Percentiles rank a stretch among this genome's conserved stretches.
Conservation (phyloP, 1,140 invertebrate species). For the Drosophila guanche region DNA sequence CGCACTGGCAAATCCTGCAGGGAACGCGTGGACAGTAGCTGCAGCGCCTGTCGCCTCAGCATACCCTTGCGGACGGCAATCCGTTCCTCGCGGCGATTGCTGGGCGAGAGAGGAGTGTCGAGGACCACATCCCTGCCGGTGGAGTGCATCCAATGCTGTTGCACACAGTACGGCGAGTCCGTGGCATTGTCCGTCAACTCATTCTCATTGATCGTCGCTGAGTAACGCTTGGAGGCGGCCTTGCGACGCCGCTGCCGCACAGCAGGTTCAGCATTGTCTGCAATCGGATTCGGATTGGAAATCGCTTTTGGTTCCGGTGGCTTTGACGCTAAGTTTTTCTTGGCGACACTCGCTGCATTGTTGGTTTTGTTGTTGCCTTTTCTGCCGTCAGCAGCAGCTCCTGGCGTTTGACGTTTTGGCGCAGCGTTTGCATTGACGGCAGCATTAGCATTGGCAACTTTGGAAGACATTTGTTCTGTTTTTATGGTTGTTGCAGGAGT, state of each 20-base stretch:
- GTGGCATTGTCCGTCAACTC: constrained; percentile 15
- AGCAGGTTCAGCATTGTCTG: constrained; percentile 17
- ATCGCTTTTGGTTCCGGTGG: background rate
- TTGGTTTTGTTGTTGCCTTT: constrained; percentile 39
- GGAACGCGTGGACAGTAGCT: constrained; percentile 64
- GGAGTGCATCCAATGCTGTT: constrained; percentile 65
- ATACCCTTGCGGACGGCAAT: constrained; percentile 66
- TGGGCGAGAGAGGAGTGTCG: constrained; percentile 23
- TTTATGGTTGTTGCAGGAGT: constrained; percentile 41
- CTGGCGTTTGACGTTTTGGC: constrained; percentile 20
- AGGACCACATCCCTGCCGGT: constrained; percentile 22
- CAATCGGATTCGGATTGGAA: background rate
- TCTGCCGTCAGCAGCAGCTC: constrained; percentile 15
- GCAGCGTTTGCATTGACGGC: constrained; percentile 10
- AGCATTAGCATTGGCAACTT: constrained; percentile 54
- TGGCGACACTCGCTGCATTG: constrained; percentile 5
- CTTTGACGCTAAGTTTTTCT: constrained; percentile 10
- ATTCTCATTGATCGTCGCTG: constrained; percentile 39
- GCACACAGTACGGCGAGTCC: constrained; percentile 73
- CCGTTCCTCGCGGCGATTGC: constrained; percentile 68
- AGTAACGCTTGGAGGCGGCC: constrained; percentile 22
- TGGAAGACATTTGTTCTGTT: constrained; percentile 75
- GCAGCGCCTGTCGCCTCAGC: constrained; percentile 71
- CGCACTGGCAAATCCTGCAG: constrained; percentile 65
- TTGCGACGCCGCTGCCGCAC: constrained; percentile 49